Evolutionary conservation across 1,140 invertebrate genomes (phyloP).

Genomic region (Seison nebaliae): DNA sequence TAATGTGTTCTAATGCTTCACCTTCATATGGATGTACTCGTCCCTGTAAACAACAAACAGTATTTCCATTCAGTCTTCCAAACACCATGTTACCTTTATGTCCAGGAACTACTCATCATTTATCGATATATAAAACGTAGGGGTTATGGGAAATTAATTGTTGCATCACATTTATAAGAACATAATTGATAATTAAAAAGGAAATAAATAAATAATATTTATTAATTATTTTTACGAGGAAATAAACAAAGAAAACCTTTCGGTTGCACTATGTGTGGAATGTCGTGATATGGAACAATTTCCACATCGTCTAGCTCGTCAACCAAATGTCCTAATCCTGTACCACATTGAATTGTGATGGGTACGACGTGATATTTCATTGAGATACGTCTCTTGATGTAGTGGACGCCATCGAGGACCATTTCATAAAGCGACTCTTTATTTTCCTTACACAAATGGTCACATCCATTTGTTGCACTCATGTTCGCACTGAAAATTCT

Average conservation of each 20-base stretch:
- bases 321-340: constrained; percentile 57
- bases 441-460: no score
- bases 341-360: constrained; percentile 80
- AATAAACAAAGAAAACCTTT: constrained; percentile 20
- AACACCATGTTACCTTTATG: constrained; percentile 66
- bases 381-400: no score
- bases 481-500: no score
- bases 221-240: constrained; percentile 4
- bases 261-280: constrained; percentile 58
- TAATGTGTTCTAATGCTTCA: constrained; percentile 48
- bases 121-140: no score
- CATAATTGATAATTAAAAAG: no score
- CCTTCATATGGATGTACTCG: constrained; percentile 84
- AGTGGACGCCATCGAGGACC: no score
- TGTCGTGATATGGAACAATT: constrained; percentile 51
- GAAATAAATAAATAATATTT: constrained; percentile 19
- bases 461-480: no score
- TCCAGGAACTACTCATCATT: constrained; percentile 59
- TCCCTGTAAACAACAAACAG: constrained; percentile 75
- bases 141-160: no score
- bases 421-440: no score
- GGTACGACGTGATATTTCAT: no score
- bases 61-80: constrained; percentile 45
- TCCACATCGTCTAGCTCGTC: constrained; percentile 44
- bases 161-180: no score